These are phyloP conservation scores for Choloepus didactylus DNA, from an alignment of 2,797 vertebrate species.

Conservation along the genomic window DNA sequence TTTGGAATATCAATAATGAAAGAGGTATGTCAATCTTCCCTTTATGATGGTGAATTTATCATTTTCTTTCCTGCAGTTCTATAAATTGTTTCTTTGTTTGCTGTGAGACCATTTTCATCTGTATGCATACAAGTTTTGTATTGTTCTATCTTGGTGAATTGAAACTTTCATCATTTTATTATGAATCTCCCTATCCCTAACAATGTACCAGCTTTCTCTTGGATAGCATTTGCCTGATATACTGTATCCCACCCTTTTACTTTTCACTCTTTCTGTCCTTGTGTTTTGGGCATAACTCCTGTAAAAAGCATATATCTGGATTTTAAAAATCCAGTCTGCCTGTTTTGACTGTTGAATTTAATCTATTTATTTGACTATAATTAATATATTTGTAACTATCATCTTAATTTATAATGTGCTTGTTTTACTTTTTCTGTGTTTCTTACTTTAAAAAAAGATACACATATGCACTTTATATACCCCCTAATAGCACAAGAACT, in stretches of 20 bases:
- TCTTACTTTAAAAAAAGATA: not conserved
- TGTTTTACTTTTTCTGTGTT: not conserved
- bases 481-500: not conserved
- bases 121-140: not conserved
- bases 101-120: not conserved
- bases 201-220: not conserved
- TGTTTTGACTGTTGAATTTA: not conserved
- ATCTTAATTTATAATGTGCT: conserved; percentile 11
- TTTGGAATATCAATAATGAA: not conserved
- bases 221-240: not conserved
- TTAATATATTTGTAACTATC: not conserved
- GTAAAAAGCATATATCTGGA: not conserved
- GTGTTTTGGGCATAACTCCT: not conserved
- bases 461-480: no score
- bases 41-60: not conserved
- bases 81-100: not conserved
- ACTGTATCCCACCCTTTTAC: not conserved
- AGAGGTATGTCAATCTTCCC: not conserved
- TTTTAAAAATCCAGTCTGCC: not conserved
- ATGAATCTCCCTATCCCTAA: not conserved
- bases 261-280: not conserved
- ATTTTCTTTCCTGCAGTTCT: not conserved
- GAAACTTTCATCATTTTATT: not conserved
- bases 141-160: not conserved
- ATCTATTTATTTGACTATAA: not conserved